Base-by-base conservation (phyloP, 2,113 vertebrate species). In the Nycticorax nycticorax region DNA sequence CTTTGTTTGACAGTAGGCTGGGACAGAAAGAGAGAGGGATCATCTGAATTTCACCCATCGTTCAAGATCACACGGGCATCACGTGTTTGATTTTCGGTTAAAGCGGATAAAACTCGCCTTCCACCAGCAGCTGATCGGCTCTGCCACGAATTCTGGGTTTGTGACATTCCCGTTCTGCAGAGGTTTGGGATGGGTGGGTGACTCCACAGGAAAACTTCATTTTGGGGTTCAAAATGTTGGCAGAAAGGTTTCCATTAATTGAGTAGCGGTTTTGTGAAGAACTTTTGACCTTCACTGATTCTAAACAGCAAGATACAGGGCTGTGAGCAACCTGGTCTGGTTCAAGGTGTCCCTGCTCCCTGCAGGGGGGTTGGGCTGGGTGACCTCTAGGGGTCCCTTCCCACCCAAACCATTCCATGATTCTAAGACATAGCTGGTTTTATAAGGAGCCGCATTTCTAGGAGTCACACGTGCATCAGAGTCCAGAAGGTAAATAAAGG, bases 401-500 rank as follows among this genome's bases (percentile, higher is more conserved):
- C 39, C 12, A 41, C 39, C 39, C 39, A 41, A 41, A 41, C 39
- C 39, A 41, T 41, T 41, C 39, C 4, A 41, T 41, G 39, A 41
- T 41, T 41, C 39, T 41, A 41, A 41, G 18, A 17, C 10, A 16
- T 1, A n/a, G 43, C 56, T 67, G 84, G 17, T 11, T 23, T 17
- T 8, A 6, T 2, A 6, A 30, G 53, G 55, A 84, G 21, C 10
- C 77, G 57, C 10, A 10, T 67, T 77, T 68, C 41, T 18, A 14
- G 28, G 73, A 86, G 30, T 57, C 48, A 45, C 39, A 47, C 5
- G 4, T 9, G 39, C 41, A n/a, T 26, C n/a, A 56, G 48, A 59
- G 63, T 19, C 52, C 73, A 66, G 30, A 27, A 85, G 64, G 88
- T 57, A 86, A 90, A 85, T 78, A 93, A 95, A 96, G 85, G 62